phyloP scores from a whole-genome alignment of 2,797 vertebrate species.

The Telmatherina bonti region DNA sequence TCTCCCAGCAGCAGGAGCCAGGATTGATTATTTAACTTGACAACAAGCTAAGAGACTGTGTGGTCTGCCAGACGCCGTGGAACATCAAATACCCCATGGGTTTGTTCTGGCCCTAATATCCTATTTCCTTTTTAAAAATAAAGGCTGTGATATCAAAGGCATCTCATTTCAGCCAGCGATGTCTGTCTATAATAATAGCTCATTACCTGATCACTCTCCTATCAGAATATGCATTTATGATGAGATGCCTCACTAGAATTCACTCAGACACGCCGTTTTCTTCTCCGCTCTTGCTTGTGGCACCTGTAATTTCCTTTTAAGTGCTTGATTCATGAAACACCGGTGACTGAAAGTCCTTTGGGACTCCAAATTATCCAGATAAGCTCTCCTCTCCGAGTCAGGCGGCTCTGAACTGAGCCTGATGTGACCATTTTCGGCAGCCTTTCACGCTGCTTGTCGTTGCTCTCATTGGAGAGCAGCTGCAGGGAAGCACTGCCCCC shows the following conservation, averaged over 20 bases:
- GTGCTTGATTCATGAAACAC: slow-evolving; percentile 52
- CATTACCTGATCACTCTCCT: slow-evolving; percentile 7
- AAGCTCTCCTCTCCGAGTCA: slow-evolving; percentile 55
- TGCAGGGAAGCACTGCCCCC: slow-evolving; percentile 77
- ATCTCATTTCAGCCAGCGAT: neutral
- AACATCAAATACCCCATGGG: neutral
- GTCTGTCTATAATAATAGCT: slow-evolving; percentile 1
- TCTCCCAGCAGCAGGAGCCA: slow-evolving; percentile 11
- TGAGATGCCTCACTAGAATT: slow-evolving; percentile 15
- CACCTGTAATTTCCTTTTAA: slow-evolving; percentile 56
- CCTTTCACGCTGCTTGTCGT: slow-evolving; percentile 34
- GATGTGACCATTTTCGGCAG: slow-evolving; percentile 60
- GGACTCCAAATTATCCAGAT: slow-evolving; percentile 60
- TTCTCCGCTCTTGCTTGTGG: slow-evolving; percentile 33
- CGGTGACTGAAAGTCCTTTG: slow-evolving; percentile 54
- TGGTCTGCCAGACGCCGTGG: neutral
- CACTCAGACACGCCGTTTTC: slow-evolving; percentile 18
- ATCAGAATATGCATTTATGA: slow-evolving; percentile 23
- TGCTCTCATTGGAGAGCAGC: slow-evolving; percentile 19
- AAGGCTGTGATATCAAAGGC: neutral
- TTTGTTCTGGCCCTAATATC: neutral
- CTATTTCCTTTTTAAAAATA: slow-evolving; percentile 3
- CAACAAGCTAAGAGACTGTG: neutral
- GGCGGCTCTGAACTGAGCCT: slow-evolving; percentile 55
- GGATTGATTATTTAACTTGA: slow-evolving; percentile 4